Base-by-base conservation (phyloP, 92 coral and sea anemone genomes). In the Epizoanthus rinbou region DNA sequence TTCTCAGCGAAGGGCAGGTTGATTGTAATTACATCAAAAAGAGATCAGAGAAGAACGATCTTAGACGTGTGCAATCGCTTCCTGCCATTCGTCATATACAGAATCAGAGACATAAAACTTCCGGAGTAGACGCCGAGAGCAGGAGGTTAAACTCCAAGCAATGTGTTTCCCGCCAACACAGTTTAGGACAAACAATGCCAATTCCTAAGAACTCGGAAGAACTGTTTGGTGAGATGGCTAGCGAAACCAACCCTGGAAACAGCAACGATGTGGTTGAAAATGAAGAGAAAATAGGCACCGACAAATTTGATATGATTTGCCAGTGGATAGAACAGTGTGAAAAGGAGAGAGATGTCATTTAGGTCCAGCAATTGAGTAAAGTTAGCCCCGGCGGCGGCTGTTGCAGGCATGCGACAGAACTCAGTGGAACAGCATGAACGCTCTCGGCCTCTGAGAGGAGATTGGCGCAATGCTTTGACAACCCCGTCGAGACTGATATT, bases 241-340 rank as follows among this genome's bases (percentile, higher is more conserved):
- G 50, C 22, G 70, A 35, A 6, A n/a, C 21, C 57, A 59, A 18
- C 57, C 41, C 82, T 4, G 70, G 37, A 39, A 60, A 60, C 71
- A 78, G 35, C 16, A 41, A 39, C 22, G 28, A 21, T 62, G 71
- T n/a, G 19, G 82, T 31, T 53, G 69, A 59, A 8, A 47, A 62
- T 41, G 71, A 78, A 17, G 50, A 78, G 1, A 69, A 78, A 22
- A 41, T 41, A 22, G 57, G 64, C 59, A 4, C 19, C 56, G 82
- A 78, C 21, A 78, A 78, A 43, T 62, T 41, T 45, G 18, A 57
- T 35, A 60, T 60, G 70, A 78, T 78, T 65, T 78, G 68, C 56
- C 57, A 78, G 7, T 78, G 82, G 82, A 21, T 78, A 69, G 82
- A 58, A 7, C 71, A 78, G 18, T 78, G 82, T 62, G 82, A 78